phyloP scores from a whole-genome alignment of 2,797 vertebrate species.

The Xiphorhynchus erythropygius region DNA sequence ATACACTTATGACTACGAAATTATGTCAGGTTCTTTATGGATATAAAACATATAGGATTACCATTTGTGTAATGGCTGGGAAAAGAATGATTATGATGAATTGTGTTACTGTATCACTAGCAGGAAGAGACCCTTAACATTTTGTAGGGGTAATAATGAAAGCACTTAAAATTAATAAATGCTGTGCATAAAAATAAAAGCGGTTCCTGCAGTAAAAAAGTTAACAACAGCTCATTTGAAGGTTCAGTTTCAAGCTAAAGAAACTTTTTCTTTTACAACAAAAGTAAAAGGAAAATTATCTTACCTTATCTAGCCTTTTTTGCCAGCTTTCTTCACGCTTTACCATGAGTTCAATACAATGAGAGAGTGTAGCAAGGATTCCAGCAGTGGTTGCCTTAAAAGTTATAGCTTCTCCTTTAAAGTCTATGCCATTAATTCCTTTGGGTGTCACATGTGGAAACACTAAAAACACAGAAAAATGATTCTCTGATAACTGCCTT shows the following conservation, averaged over 20 bases:
- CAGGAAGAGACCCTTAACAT: background rate
- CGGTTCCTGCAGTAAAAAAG: background rate
- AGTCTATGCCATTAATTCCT: constrained; percentile 93
- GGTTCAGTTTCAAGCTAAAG: background rate
- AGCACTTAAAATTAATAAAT: background rate
- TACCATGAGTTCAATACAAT: constrained; percentile 96
- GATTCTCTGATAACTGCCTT: background rate
- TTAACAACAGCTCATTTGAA: background rate
- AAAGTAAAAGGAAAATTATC: background rate
- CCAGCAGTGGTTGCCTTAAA: constrained; percentile 98
- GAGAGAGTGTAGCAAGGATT: constrained; percentile 93
- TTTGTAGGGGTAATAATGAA: background rate
- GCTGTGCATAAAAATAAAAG: background rate
- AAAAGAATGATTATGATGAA: background rate
- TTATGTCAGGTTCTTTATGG: background rate
- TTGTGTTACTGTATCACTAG: background rate
- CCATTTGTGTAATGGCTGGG: background rate
- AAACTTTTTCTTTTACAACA: background rate
- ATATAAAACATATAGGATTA: background rate
- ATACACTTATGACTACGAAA: background rate
- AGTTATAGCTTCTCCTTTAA: constrained; percentile 97
- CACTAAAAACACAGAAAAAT: constrained; percentile 69
- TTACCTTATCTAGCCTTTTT: constrained; percentile 94
- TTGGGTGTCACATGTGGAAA: constrained; percentile 87
- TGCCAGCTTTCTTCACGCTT: constrained; percentile 98